Evolutionary conservation across 2,888 invertebrate species (phyloP).

Genomic region (Spilosoma lubricipeda): DNA sequence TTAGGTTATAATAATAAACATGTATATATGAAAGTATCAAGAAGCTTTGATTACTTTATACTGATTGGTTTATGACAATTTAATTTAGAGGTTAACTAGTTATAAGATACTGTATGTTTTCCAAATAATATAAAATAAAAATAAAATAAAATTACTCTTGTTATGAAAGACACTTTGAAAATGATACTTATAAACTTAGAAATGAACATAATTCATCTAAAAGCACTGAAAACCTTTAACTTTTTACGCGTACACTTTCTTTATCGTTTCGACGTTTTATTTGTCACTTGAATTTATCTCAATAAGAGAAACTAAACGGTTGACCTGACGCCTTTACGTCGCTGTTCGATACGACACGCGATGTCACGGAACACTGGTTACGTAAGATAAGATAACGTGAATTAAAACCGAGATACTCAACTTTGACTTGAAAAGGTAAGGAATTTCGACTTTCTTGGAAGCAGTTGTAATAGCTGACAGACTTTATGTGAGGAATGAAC

Average conservation of each 20-base stretch:
- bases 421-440: slow-evolving; percentile 41
- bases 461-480: background rate
- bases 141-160: background rate
- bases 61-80: too few species aligned
- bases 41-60: too few species aligned
- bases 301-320: slow-evolving; percentile 48
- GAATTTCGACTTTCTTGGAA: background rate
- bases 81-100: too few species aligned
- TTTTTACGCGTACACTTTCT: background rate
- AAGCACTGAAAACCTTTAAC: background rate
- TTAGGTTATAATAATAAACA: too few species aligned
- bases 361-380: slow-evolving; percentile 41
- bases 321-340: slow-evolving; percentile 33
- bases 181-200: too few species aligned
- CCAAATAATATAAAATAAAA: too few species aligned
- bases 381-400: slow-evolving; percentile 46
- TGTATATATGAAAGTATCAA: background rate
- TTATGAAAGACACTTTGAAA: too few species aligned
- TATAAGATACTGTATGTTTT: too few species aligned
- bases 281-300: slow-evolving; percentile 45
- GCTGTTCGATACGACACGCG: slow-evolving; percentile 44
- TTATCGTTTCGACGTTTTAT: slow-evolving; percentile 7
- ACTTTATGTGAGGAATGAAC: background rate
- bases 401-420: slow-evolving; percentile 45
- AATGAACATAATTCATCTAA: background rate